Percentiles rank a stretch among this genome's conserved stretches.
Conservation (phyloP, 92 coral and sea anemone genomes). For the Montipora capitata region DNA sequence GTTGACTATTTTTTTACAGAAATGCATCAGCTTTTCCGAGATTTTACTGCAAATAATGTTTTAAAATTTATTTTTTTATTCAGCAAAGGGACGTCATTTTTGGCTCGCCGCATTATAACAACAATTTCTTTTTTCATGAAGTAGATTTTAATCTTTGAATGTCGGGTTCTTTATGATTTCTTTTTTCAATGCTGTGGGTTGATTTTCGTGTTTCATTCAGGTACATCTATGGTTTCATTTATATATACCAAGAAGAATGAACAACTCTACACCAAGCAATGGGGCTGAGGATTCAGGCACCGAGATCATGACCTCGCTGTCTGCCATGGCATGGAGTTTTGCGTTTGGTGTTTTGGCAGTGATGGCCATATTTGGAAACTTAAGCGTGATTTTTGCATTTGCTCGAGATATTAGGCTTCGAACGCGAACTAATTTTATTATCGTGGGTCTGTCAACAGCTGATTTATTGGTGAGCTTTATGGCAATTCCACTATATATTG, state of each 20-base stretch:
- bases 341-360: conserved; percentile 78
- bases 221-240: background rate
- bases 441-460: conserved; percentile 85
- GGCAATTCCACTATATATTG: conserved; percentile 79
- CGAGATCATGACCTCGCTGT: conserved; percentile 3
- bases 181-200: too few relatives aligned
- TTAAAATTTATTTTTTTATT: background rate
- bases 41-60: background rate
- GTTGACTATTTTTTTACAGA: background rate
- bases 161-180: background rate
- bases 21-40: background rate
- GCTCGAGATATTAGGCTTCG: conserved; percentile 74
- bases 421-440: conserved; percentile 81
- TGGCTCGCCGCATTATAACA: too few relatives aligned
- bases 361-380: conserved; percentile 84
- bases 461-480: conserved; percentile 80
- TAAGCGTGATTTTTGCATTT: conserved; percentile 77
- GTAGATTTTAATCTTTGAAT: background rate
- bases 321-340: conserved; percentile 77
- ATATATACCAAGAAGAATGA: conserved; percentile 8
- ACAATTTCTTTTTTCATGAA: background rate
- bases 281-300: background rate
- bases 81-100: too few relatives aligned
- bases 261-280: conserved; percentile 43
- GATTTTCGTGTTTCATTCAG: background rate